Base-by-base conservation (phyloP, 2,888 invertebrate species). In the Dendrolimus pini region DNA sequence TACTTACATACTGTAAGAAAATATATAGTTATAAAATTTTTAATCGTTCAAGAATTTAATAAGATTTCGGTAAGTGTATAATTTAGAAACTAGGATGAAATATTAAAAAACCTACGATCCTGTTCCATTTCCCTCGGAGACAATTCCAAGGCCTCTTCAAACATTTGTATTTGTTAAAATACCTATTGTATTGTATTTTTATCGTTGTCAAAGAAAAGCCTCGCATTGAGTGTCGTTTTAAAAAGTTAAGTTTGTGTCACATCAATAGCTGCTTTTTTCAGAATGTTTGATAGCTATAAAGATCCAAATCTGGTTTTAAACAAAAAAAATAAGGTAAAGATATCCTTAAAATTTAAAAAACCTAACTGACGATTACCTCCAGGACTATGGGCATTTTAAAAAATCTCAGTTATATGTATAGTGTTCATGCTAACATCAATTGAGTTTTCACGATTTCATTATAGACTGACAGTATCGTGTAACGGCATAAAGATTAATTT, bases 91-190 rank as follows among this genome's bases (percentile, higher is more conserved):
- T 60, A 55, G 61, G 61, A 65, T 56, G 57, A 59, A 54, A 54
- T 63, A 61, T 64, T 69, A 57, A 59, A 63, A 69, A 47, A 47
- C 47, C 9, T 2, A 47, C 47, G 47, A 10, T 47, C 47, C 6
- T 47, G 9, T 47, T 60, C 61, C 59, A 61, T 56, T 67, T 70
- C 62, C 53, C 41, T 30, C 56, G 59, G 55, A 60, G 60, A 54
- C 59, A 65, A 65, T 65, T 64, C 62, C 52, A 54, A 56, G 55
- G 58, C 62, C 53, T 58, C 60, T 58, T 54, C 54, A 18, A 69
- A 67, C 64, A 69, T 70, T 59, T 61, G 63, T 66, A 65, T 71
- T 72, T 70, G 59, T 56, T 57, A 68, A 68, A 68, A 66, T 65
- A 65, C 55, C 62, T 66, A 70, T 68, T 67, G 59, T 59, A 57